These are phyloP conservation scores for Ambastaia sidthimunki DNA, from an alignment of 2,797 vertebrate genomes.

Conservation along the genomic window DNA sequence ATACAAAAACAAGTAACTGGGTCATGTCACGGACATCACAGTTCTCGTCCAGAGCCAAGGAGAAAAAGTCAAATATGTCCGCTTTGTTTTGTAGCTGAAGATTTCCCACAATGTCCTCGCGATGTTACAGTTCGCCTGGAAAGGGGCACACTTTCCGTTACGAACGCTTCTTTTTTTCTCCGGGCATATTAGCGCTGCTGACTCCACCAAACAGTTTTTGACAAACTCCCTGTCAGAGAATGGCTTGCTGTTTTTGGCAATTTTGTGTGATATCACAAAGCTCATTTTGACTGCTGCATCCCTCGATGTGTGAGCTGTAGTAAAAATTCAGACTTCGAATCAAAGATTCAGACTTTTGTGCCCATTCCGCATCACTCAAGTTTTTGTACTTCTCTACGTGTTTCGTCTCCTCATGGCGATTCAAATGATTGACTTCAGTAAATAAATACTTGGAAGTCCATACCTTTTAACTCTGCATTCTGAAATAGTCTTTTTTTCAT, in stretches of 20 bases:
- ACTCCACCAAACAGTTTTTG: constrained; percentile 29
- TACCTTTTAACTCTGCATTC: constrained; percentile 31
- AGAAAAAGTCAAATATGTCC: constrained; percentile 38
- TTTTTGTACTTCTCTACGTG: constrained; percentile 3
- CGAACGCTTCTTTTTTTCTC: constrained; percentile 48
- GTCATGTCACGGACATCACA: constrained; percentile 27
- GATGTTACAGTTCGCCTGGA: constrained; percentile 42
- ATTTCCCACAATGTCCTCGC: constrained; percentile 30
- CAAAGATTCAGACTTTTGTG: constrained; percentile 53
- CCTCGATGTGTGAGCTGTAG: not conserved
- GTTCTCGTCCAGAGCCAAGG: constrained; percentile 42
- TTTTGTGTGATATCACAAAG: not conserved
- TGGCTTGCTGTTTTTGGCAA: not conserved
- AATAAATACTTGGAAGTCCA: constrained; percentile 49
- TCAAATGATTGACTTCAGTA: constrained; percentile 1
- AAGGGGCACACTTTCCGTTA: constrained; percentile 10
- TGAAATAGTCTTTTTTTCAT: not conserved
- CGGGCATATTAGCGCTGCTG: constrained; percentile 41
- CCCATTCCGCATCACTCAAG: constrained; percentile 53
- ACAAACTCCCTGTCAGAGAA: not conserved
- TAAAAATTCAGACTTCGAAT: not conserved
- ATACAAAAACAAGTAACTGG: constrained; percentile 45
- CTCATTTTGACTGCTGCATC: not conserved
- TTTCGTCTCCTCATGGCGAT: not conserved
- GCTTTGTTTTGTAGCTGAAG: constrained; percentile 43